Evolutionary conservation across 2,888 invertebrate species (phyloP), one percentile per base, ranked within the genome.

Genomic region (Strigamia crassipes): DNA sequence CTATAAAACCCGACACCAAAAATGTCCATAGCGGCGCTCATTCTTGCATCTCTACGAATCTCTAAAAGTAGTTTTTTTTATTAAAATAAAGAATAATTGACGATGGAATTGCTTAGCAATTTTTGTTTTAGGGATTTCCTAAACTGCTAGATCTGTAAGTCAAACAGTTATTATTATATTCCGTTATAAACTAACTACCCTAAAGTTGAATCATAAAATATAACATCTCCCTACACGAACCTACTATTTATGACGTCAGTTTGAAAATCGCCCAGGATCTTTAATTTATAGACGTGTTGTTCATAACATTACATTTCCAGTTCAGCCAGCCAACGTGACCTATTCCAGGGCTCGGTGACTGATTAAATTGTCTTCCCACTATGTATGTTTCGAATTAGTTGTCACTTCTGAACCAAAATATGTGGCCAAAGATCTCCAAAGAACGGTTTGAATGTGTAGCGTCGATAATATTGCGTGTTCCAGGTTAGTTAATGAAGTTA

Each of bases 401-500:
- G 46, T 46, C 46, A 46, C 12, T 46, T 15, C 10, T 46, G 46
- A 46, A 46, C 46, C 46, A 46, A 13, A 73, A 46, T 38, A 82
- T 82, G 82, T 81, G 81, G 82, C 81, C 79, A 10, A 82, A 82
- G 31, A 23, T 83, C 8, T 61, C 77, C 27, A 82, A 79, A 13
- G 83, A 46, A 86, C 84, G 85, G 31, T 85, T 86, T 84, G 86
- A 86, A 81, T 84, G 84, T 9, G 82, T 85, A 21, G 85, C 85
- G 15, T 84, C 85, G 41, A 87, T 89, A 18, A 87, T 89, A 34
- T 85, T 89, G 51, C 85, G 89, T 79, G 87, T 89, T 13, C 89
- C 89, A 21, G 88, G 89, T 8, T 46, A 2, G 46, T 46, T 15
- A n/a, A 1, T 38, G 4, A 4, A 46, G 2, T 46, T 46, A 1